Evolutionary conservation across 2,113 vertebrate genomes (phyloP).

Genomic region (Caretta caretta): DNA sequence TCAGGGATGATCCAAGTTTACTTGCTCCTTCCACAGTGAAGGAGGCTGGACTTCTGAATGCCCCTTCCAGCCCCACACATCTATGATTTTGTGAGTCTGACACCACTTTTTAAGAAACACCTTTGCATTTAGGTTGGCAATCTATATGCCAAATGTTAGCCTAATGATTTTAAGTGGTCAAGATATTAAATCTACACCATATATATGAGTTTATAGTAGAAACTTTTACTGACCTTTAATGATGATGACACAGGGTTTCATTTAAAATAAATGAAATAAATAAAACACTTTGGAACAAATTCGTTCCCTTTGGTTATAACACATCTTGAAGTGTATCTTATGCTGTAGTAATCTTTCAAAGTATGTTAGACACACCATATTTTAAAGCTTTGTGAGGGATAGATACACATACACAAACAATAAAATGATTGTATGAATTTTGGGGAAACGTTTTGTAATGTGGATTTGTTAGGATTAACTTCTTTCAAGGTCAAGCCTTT

Average conservation of each 20-base stretch:
- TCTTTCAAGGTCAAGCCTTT: conserved; percentile 30
- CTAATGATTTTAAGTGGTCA: background rate
- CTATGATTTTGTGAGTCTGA: background rate
- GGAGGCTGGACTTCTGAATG: background rate
- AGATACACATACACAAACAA: conserved; percentile 22
- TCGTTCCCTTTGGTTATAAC: conserved; percentile 47
- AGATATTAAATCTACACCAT: conserved; percentile 17
- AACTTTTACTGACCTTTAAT: conserved; percentile 39
- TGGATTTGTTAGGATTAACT: conserved; percentile 37
- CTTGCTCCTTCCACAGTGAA: too few relatives aligned
- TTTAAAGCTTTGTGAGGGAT: background rate
- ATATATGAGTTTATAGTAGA: conserved; percentile 12
- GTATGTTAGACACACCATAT: background rate
- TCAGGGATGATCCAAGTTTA: too few relatives aligned
- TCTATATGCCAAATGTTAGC: background rate
- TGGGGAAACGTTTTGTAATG: background rate
- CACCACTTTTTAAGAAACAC: background rate
- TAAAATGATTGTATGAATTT: conserved; percentile 42
- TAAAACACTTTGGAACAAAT: conserved; percentile 37
- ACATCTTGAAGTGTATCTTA: background rate
- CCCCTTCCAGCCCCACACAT: background rate
- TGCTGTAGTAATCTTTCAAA: conserved; percentile 23
- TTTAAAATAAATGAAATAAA: conserved; percentile 17
- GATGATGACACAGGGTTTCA: conserved; percentile 52
- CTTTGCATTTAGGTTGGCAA: background rate